Evolutionary conservation across 2,888 invertebrate genomes (phyloP).

Genomic region (Coleophora flavipennella): DNA sequence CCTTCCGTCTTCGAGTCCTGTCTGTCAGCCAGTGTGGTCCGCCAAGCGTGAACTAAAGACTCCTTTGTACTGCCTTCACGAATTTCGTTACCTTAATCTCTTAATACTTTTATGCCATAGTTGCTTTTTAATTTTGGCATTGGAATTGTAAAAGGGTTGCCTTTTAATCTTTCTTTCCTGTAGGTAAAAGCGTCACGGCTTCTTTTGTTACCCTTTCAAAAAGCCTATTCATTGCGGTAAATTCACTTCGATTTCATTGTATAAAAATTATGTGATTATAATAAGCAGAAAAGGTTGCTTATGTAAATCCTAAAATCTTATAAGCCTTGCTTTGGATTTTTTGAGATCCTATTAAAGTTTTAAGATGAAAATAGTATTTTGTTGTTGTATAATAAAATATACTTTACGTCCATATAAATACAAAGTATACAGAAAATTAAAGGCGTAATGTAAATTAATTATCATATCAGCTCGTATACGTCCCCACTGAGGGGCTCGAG

Average conservation of each 20-base stretch:
- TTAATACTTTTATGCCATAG: slow-evolving; percentile 68
- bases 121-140: slow-evolving; percentile 68
- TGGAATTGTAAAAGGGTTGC: slow-evolving; percentile 55
- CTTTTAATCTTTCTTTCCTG: slow-evolving; percentile 58
- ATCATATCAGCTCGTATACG: no score
- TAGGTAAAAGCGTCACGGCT: slow-evolving; percentile 40
- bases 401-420: no score
- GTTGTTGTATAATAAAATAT: no score
- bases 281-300: slow-evolving; percentile 5
- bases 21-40: slow-evolving; percentile 68
- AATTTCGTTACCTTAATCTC: slow-evolving; percentile 66
- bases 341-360: slow-evolving; percentile 23
- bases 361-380: no score
- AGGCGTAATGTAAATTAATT: no score
- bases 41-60: slow-evolving; percentile 59
- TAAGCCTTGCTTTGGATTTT: slow-evolving; percentile 13
- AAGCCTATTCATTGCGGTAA: slow-evolving; percentile 43
- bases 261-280: slow-evolving; percentile 22
- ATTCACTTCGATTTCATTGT: slow-evolving; percentile 36
- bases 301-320: slow-evolving; percentile 6
- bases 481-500: no score
- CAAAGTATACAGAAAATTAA: no score
- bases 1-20: slow-evolving; percentile 46
- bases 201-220: slow-evolving; percentile 39
- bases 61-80: slow-evolving; percentile 53